Conservation (phyloP, 2,113 vertebrate species). For the Ia io region DNA sequence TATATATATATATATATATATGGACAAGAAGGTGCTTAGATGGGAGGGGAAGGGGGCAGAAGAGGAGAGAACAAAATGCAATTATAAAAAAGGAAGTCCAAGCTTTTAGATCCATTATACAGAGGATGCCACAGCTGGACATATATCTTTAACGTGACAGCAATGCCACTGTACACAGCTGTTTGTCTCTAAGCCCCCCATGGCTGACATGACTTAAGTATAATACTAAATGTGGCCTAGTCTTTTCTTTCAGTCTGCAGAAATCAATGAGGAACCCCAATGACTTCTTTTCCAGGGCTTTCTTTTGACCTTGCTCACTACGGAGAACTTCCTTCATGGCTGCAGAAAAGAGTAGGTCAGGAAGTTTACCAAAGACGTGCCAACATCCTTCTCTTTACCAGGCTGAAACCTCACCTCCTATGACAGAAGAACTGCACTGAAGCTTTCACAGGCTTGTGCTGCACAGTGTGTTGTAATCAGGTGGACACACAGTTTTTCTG, state of each 20-base stretch:
- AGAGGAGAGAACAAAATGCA: neutral
- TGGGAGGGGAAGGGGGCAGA: too few species aligned
- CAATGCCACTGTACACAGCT: neutral
- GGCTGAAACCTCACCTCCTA: neutral
- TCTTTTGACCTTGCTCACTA: neutral
- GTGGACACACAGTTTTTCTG: neutral
- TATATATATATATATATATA: neutral
- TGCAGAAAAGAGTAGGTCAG: constrained; percentile 8
- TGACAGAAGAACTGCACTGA: neutral
- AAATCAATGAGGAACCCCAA: neutral
- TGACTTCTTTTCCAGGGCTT: constrained; percentile 14
- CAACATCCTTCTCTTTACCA: neutral
- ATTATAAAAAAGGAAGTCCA: constrained; percentile 9
- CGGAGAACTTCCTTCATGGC: neutral
- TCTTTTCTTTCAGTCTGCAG: neutral
- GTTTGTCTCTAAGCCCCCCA: neutral
- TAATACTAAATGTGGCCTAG: neutral
- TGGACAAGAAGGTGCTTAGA: neutral
- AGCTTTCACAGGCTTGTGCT: neutral
- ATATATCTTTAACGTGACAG: constrained; percentile 33
- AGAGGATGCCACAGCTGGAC: neutral
- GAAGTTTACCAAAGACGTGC: neutral
- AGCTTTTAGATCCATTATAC: neutral
- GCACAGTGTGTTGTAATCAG: neutral
- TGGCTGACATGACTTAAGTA: neutral